Percentiles rank a stretch among this genome's conserved stretches.
Evolutionary conservation across 2,113 vertebrate genomes (phyloP).

Genomic region (Acrocephalus kingi): DNA sequence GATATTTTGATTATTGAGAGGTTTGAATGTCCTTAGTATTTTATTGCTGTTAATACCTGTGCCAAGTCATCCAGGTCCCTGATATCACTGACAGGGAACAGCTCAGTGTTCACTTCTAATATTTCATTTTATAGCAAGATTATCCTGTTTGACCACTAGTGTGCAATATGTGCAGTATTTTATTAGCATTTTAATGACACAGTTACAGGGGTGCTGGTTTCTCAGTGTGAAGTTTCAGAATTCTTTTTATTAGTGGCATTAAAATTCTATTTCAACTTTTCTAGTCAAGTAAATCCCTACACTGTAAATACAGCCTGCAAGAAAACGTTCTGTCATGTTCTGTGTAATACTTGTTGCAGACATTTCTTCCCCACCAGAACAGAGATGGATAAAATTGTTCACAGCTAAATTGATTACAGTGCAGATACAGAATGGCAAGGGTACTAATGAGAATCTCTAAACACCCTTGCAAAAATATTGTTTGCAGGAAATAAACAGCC

Average conservation of each 20-base stretch:
- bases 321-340: background rate
- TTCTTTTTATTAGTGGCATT: background rate
- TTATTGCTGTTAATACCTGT: background rate
- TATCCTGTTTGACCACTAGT: background rate
- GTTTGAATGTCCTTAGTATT: background rate
- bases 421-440: background rate
- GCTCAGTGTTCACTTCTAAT: background rate
- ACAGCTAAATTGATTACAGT: background rate
- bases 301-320: background rate
- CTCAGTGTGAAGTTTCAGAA: background rate
- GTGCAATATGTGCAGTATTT: background rate
- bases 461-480: background rate
- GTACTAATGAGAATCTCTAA: background rate
- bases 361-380: background rate
- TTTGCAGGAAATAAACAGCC: background rate
- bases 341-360: background rate
- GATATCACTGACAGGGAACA: background rate
- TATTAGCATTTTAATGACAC: background rate
- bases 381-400: background rate
- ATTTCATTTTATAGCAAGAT: background rate
- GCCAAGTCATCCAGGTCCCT: background rate
- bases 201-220: background rate
- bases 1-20: background rate
- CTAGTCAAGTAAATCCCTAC: background rate
- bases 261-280: background rate